Conservation (phyloP, 1,140 invertebrate species). For the Listronotus oregonensis region DNA sequence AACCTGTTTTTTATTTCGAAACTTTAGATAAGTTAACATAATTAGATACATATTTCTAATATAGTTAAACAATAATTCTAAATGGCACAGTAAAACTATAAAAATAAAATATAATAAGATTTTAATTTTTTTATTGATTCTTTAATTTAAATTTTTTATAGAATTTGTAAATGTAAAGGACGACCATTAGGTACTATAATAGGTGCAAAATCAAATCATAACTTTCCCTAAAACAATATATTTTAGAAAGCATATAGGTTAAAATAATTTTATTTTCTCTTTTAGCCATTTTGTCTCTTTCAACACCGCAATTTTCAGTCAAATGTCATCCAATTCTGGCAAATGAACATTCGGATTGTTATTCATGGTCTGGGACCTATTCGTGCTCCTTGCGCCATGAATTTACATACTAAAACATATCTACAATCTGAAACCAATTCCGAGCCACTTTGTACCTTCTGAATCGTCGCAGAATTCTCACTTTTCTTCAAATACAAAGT, state of each 20-base stretch:
- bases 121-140: too few relatives aligned
- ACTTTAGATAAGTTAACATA: too few relatives aligned
- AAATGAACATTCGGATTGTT: conserved; percentile 47
- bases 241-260: not conserved
- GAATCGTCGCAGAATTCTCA: conserved; percentile 19
- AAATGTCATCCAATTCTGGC: conserved; percentile 39
- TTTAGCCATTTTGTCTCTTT: not conserved
- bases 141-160: too few relatives aligned
- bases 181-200: too few relatives aligned
- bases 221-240: too few relatives aligned
- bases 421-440: conserved; percentile 49
- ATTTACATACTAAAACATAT: conserved; percentile 55
- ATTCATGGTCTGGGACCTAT: conserved; percentile 54
- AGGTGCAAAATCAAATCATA: too few relatives aligned
- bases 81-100: too few relatives aligned
- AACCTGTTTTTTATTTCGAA: too few relatives aligned
- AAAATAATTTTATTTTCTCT: not conserved
- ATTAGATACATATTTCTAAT: too few relatives aligned
- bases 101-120: too few relatives aligned
- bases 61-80: too few relatives aligned
- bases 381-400: conserved; percentile 50
- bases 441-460: conserved; percentile 31
- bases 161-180: too few relatives aligned
- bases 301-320: conserved; percentile 40
- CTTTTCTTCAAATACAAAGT: conserved; percentile 27